These are phyloP conservation scores for Anthoptus insignis DNA, from an alignment of 2,888 invertebrate species.

Conservation along the genomic window DNA sequence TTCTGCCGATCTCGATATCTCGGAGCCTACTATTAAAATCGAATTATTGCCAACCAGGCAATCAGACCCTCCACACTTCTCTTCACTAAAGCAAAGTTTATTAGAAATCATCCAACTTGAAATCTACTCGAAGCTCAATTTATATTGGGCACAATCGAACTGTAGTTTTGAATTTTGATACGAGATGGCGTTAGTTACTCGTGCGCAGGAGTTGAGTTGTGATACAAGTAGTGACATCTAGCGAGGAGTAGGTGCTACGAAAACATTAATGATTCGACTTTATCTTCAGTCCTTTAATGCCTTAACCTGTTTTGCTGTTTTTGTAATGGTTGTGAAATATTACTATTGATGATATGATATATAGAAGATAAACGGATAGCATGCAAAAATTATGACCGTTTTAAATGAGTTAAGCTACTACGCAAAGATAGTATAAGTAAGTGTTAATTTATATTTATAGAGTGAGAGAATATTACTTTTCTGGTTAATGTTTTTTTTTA, in stretches of 20 bases:
- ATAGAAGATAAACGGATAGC: constrained; percentile 26
- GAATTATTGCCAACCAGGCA: constrained; percentile 65
- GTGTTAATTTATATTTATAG: constrained; percentile 26
- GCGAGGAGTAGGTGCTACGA: constrained; percentile 59
- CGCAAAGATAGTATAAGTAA: constrained; percentile 16
- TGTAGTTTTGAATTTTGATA: constrained; percentile 37
- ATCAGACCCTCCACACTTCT: constrained; percentile 47
- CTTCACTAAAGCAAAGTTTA: background rate
- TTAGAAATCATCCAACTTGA: background rate
- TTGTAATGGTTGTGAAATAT: constrained; percentile 35
- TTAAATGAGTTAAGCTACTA: constrained; percentile 6
- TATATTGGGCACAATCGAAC: constrained; percentile 42
- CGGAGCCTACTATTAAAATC: constrained; percentile 77
- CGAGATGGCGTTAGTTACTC: constrained; percentile 56
- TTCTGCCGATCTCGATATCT: constrained; percentile 65
- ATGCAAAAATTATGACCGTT: constrained; percentile 22
- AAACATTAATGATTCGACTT: constrained; percentile 25
- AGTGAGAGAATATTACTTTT: constrained; percentile 7
- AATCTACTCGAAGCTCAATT: constrained; percentile 54
- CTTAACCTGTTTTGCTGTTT: constrained; percentile 28
- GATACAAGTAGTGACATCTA: constrained; percentile 68
- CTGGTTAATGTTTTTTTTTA: constrained; percentile 1
- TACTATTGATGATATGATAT: constrained; percentile 29
- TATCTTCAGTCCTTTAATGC: constrained; percentile 27
- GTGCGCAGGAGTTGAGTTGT: constrained; percentile 62